Evolutionary conservation across 92 coral and sea anemone genomes (phyloP).

Genomic region (Porites cylindrica): DNA sequence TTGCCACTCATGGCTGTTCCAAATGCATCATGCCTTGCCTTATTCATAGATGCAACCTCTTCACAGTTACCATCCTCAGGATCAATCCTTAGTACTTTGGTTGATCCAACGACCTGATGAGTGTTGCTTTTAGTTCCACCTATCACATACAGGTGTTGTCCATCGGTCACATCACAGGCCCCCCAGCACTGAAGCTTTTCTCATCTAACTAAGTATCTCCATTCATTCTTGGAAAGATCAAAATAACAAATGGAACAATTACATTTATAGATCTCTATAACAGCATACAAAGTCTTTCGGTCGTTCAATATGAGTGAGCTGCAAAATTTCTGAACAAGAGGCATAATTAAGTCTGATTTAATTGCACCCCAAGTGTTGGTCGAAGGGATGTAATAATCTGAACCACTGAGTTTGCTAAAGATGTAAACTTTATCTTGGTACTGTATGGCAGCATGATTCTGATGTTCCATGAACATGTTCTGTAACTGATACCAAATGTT

Average conservation of each 20-base stretch:
- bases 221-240: not conserved
- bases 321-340: not conserved
- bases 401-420: conserved; percentile 35
- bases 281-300: no score
- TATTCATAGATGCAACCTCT: no score
- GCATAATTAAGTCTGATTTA: not conserved
- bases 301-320: not conserved
- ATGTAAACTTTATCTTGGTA: conserved; percentile 62
- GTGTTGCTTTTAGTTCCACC: conserved; percentile 12
- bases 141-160: not conserved
- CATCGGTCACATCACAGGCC: not conserved
- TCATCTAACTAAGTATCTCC: not conserved
- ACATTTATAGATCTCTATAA: not conserved
- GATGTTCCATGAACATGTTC: conserved; percentile 50
- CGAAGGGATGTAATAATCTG: conserved; percentile 19
- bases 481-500: conserved; percentile 61
- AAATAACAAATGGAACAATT: conserved; percentile 15
- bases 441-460: conserved; percentile 53
- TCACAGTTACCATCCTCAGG: conserved; percentile 43
- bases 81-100: conserved; percentile 44
- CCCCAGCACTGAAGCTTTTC: not conserved
- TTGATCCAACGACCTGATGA: no score
- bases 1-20: no score
- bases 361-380: not conserved
- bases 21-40: no score